These are phyloP conservation scores for Tenthredo livida DNA, from an alignment of 2,888 invertebrate species.

Conservation along the genomic window DNA sequence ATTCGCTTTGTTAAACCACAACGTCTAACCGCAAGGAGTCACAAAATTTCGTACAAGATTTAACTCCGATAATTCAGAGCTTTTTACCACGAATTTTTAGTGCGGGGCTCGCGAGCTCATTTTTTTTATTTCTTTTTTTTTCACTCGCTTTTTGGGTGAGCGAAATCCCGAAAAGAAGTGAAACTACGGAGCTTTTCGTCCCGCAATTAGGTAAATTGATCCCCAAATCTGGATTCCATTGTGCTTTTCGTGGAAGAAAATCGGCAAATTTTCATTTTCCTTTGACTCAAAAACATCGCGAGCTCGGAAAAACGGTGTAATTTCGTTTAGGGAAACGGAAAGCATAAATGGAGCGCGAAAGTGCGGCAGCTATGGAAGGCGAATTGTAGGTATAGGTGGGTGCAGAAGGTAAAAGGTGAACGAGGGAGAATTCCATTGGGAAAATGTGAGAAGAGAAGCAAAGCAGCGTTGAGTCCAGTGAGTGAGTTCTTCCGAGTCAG, in stretches of 20 bases:
- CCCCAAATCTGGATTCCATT: background rate
- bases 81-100: background rate
- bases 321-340: constrained; percentile 33
- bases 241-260: no score
- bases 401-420: constrained; percentile 52
- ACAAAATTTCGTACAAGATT: background rate
- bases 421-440: constrained; percentile 38
- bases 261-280: no score
- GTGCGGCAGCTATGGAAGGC: constrained; percentile 16
- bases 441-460: constrained; percentile 36
- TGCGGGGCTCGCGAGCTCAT: background rate
- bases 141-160: background rate
- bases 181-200: no score
- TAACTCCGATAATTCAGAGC: background rate
- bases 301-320: background rate
- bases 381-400: constrained; percentile 19
- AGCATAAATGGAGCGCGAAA: constrained; percentile 61
- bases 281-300: no score
- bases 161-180: no score
- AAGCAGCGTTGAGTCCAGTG: constrained; percentile 44
- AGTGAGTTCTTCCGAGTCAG: constrained; percentile 64
- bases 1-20: constrained; percentile 12
- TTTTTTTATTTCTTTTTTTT: background rate
- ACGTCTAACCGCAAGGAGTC: background rate
- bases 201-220: background rate